phyloP scores from a whole-genome alignment of 2,797 vertebrate species.

The Pygocentrus nattereri region DNA sequence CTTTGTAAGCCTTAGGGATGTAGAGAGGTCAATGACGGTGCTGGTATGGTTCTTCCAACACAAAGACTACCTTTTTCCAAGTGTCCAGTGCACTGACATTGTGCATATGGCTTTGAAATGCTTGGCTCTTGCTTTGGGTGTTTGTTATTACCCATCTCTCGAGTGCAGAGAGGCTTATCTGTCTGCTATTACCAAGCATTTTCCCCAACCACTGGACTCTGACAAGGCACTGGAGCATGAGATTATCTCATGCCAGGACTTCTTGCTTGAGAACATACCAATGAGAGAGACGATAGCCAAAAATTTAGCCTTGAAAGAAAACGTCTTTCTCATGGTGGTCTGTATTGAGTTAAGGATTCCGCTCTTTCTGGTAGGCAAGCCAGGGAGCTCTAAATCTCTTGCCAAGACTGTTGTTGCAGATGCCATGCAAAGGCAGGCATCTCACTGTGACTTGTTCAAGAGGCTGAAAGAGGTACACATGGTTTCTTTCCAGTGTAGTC shows the following conservation, averaged over 20 bases:
- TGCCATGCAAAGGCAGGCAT: constrained; percentile 80
- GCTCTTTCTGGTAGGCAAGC: constrained; percentile 84
- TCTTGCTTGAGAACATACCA: constrained; percentile 75
- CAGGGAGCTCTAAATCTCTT: constrained; percentile 85
- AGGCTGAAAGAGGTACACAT: constrained; percentile 81
- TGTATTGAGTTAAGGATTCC: constrained; percentile 84
- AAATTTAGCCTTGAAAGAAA: constrained; percentile 82
- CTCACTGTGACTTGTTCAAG: constrained; percentile 74
- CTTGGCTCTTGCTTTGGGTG: constrained; percentile 77
- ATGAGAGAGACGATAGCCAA: constrained; percentile 77
- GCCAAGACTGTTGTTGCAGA: constrained; percentile 83
- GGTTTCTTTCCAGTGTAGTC: constrained; percentile 86
- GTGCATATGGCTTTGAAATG: constrained; percentile 68
- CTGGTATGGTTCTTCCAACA: constrained; percentile 81
- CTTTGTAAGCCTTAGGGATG: constrained; percentile 84
- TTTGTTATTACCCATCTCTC: constrained; percentile 83
- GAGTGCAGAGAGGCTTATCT: constrained; percentile 75
- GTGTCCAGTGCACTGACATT: neutral
- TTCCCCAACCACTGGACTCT: constrained; percentile 61
- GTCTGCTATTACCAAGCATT: constrained; percentile 64
- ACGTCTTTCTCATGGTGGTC: constrained; percentile 85
- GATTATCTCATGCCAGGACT: constrained; percentile 77
- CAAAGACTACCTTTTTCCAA: constrained; percentile 62
- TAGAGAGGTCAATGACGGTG: constrained; percentile 82
- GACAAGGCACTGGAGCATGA: constrained; percentile 58